phyloP scores from a whole-genome alignment of 1,140 invertebrate genomes.

The Drosophila obscura region DNA sequence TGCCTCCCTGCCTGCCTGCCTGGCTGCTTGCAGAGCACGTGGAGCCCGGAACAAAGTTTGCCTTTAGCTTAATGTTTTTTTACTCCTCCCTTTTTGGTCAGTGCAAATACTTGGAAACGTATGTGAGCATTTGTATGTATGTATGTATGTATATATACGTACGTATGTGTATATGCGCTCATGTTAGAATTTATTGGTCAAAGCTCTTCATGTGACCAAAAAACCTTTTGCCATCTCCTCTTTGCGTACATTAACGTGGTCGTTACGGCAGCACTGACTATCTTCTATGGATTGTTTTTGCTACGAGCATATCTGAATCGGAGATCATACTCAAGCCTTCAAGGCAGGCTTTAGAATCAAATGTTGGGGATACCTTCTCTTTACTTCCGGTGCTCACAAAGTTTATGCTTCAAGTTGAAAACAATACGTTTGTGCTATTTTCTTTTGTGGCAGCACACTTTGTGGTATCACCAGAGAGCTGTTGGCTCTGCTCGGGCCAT shows the following conservation, averaged over 20 bases:
- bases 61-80: conserved; percentile 54
- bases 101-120: conserved; percentile 66
- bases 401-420: conserved; percentile 4
- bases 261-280: not conserved
- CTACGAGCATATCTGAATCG: not conserved
- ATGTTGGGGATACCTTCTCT: too few relatives aligned
- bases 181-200: conserved; percentile 60
- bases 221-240: conserved; percentile 16
- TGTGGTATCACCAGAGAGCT: conserved; percentile 6
- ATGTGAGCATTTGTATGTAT: conserved; percentile 18
- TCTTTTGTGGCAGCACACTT: conserved; percentile 7
- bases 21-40: conserved; percentile 24
- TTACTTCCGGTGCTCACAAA: not conserved
- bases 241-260: conserved; percentile 6
- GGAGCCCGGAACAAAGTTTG: conserved; percentile 63
- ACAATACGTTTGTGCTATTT: conserved; percentile 12
- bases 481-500: conserved; percentile 3
- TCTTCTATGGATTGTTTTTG: too few relatives aligned
- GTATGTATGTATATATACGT: not conserved
- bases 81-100: conserved; percentile 27
- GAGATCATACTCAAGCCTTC: too few relatives aligned
- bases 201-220: conserved; percentile 26
- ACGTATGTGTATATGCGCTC: conserved; percentile 22
- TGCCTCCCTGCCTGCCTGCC: conserved; percentile 11
- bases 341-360: too few relatives aligned